Base-by-base conservation (phyloP, 1,140 invertebrate genomes). In the Ceratoteleas bidentatus region DNA sequence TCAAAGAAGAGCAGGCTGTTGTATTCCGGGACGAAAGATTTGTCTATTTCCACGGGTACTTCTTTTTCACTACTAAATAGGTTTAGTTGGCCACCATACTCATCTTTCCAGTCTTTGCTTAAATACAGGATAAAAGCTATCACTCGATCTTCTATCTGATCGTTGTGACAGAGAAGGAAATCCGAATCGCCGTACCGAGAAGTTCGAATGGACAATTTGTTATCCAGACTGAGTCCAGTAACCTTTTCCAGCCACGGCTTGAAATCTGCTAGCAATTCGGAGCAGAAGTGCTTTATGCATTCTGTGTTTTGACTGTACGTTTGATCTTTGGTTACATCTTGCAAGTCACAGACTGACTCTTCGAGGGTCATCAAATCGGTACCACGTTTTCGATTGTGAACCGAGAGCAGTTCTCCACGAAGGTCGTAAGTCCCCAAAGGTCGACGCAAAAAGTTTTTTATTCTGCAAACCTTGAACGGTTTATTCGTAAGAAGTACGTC, bases 1-100 rank as follows among this genome's bases (percentile, higher is more conserved):
- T 94, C 93, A 75, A 96, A 96, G 84, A 96, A 95, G 14, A 95
- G 92, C 16, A 96, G 92, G 65, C 93, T 94, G 89, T 96, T 96
- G 84, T 94, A 95, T 68, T 92, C 90, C 0, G 95, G 95, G 36
- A 91, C 75, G 36, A 95, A 88, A 50, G 92, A 92, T 24, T 89
- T 90, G 1, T 92, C 90, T 11, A 93, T 90, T 0, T 92, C 88
- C 6, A 87, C 86, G 0, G 95, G 95, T 36, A 92, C 88, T 10
- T 93, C 93, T 45, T 89, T 76, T n/a, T 89, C 90, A 82, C 90
- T 92, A 54, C 92, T 88, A 53, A 95, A 93, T 13, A 96, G 89
- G 87, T 95, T 93, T 65, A 96, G 87, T 33, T 93, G 89, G 15
- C 95, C 95, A 34, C 95, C 95, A 86, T 94, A 94, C 10, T 90